Conservation (phyloP, 1,140 invertebrate species). For the Drosophila tsacasi region DNA sequence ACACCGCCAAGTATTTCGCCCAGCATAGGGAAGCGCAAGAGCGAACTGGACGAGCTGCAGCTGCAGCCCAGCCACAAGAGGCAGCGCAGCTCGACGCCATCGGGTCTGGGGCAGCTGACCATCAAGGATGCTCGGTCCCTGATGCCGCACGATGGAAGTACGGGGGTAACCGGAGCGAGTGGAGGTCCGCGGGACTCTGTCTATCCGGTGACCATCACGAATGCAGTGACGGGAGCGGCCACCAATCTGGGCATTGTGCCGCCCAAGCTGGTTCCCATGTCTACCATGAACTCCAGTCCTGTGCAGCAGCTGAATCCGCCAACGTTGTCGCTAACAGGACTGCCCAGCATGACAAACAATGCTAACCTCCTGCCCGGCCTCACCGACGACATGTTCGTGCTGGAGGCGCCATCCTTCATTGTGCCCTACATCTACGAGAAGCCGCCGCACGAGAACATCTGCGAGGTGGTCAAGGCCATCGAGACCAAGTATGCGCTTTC, state of each 20-base stretch:
- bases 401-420: conserved; percentile 96
- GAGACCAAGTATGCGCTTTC: conserved; percentile 88
- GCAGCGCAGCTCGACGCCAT: conserved; percentile 65
- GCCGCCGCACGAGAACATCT: conserved; percentile 91
- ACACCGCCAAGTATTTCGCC: conserved; percentile 75
- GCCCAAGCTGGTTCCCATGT: conserved; percentile 79
- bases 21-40: conserved; percentile 69
- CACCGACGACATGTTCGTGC: conserved; percentile 95
- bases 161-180: conserved; percentile 12
- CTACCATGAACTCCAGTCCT: conserved; percentile 9
- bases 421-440: conserved; percentile 97
- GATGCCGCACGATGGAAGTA: conserved; percentile 69
- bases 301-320: conserved; percentile 75
- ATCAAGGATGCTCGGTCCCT: conserved; percentile 82
- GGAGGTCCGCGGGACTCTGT: conserved; percentile 28
- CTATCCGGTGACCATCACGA: conserved; percentile 80
- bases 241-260: conserved; percentile 64
- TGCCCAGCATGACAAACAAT: conserved; percentile 81
- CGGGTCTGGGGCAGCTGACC: conserved; percentile 71
- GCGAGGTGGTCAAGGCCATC: conserved; percentile 90
- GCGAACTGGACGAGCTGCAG: conserved; percentile 69
- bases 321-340: conserved; percentile 67
- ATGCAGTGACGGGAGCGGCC: conserved; percentile 77
- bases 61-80: conserved; percentile 71
- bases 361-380: conserved; percentile 90